Evolutionary conservation across 2,113 vertebrate genomes (phyloP).

Genomic region (Cheilinus undulatus): DNA sequence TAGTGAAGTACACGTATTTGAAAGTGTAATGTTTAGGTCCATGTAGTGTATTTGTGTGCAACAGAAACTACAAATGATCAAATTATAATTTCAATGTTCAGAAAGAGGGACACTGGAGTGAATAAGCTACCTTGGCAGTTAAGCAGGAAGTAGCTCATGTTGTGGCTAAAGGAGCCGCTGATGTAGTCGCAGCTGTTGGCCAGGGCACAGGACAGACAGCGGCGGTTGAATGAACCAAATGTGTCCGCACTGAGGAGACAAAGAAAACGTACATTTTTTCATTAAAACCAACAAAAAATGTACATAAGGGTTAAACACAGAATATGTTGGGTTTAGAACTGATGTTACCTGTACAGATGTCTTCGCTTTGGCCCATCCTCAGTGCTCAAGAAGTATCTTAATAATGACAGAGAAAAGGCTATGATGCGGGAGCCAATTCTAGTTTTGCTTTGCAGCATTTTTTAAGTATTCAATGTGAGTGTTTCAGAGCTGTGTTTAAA

Average conservation of each 20-base stretch:
- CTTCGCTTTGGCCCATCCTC: constrained; percentile 90
- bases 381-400: constrained; percentile 95
- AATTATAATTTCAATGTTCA: too few relatives aligned
- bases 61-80: not conserved
- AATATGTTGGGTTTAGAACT: fast-evolving
- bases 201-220: constrained; percentile 92
- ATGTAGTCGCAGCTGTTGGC: constrained; percentile 90
- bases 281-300: not conserved
- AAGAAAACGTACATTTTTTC: not conserved
- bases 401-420: not conserved
- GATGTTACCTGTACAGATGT: constrained; percentile 93
- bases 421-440: not conserved
- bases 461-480: not conserved
- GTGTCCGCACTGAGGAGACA: constrained; percentile 87
- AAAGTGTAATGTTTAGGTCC: too few relatives aligned
- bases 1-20: too few relatives aligned
- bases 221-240: constrained; percentile 91
- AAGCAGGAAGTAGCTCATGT: constrained; percentile 89
- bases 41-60: too few relatives aligned
- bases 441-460: not conserved
- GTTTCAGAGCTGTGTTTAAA: not conserved
- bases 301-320: too few relatives aligned
- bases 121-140: constrained; percentile 88
- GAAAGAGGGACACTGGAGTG: not conserved
- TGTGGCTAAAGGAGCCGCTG: constrained; percentile 90